A percentile compares a stretch with the other conserved stretches of the same genome.
phyloP scores from a whole-genome alignment of 1,140 invertebrate species.

The Octopus sinensis region DNA sequence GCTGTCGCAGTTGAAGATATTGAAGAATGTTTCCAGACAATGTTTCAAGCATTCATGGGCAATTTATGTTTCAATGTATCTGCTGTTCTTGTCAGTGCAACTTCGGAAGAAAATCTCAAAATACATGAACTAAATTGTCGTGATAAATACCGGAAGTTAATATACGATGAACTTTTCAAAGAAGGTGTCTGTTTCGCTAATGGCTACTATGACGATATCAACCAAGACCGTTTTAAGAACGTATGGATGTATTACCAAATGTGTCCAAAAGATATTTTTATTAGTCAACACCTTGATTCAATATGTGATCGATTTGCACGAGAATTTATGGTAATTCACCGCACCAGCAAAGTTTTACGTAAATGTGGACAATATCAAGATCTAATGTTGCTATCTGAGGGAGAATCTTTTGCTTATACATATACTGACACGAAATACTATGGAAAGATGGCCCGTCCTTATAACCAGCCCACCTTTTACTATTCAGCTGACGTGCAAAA shows the following conservation, averaged over 20 bases:
- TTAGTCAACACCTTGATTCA: slow-evolving; percentile 41
- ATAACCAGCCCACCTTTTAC: slow-evolving; percentile 42
- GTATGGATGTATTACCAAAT: slow-evolving; percentile 42
- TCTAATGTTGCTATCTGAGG: slow-evolving; percentile 48
- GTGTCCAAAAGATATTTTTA: slow-evolving; percentile 35
- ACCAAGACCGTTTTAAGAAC: slow-evolving; percentile 32
- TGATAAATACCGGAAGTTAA: slow-evolving; percentile 39
- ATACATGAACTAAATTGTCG: slow-evolving; percentile 40
- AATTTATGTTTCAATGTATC: slow-evolving; percentile 43
- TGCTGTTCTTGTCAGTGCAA: slow-evolving; percentile 47
- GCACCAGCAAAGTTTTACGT: slow-evolving; percentile 44
- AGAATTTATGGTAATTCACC: slow-evolving; percentile 52
- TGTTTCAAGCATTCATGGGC: slow-evolving; percentile 49
- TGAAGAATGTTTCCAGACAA: slow-evolving; percentile 44
- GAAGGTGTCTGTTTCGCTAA: slow-evolving; percentile 42
- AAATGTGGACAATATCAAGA: slow-evolving; percentile 55
- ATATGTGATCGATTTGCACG: slow-evolving; percentile 44
- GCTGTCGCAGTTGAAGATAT: slow-evolving; percentile 45
- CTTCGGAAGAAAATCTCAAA: slow-evolving; percentile 37
- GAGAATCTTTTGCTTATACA: slow-evolving; percentile 39
- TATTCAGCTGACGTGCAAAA: slow-evolving; percentile 43
- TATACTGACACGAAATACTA: slow-evolving; percentile 45
- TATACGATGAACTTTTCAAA: slow-evolving; percentile 42
- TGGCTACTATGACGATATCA: slow-evolving; percentile 31
- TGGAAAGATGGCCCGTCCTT: slow-evolving; percentile 35